A percentile compares a stretch with the other conserved stretches of the same genome.
Conservation (phyloP, 2,888 invertebrate genomes). For the Diarsia mendica region DNA sequence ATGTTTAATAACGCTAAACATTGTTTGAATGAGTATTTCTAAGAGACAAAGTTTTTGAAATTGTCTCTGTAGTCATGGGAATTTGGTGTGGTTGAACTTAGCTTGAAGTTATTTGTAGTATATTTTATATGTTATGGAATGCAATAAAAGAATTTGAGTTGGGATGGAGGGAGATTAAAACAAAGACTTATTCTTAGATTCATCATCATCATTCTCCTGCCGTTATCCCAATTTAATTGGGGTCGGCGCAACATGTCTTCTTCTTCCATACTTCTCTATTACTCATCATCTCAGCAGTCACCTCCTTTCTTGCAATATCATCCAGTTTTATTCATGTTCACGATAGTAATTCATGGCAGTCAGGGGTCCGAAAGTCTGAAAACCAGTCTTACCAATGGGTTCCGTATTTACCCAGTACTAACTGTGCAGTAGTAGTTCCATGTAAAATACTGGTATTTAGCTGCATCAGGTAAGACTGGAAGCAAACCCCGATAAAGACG, state of each 20-base stretch:
- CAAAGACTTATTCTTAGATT: not conserved
- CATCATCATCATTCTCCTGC: too few relatives aligned
- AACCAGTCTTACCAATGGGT: not conserved
- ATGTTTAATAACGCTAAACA: slow-evolving; percentile 40
- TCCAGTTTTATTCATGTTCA: too few relatives aligned
- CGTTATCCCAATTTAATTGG: too few relatives aligned
- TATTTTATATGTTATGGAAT: not conserved
- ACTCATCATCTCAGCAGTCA: too few relatives aligned
- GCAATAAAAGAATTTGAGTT: not conserved
- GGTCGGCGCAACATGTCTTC: too few relatives aligned
- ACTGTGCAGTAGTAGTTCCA: too few relatives aligned
- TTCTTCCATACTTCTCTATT: too few relatives aligned
- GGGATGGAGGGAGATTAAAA: not conserved
- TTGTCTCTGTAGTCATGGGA: slow-evolving; percentile 18
- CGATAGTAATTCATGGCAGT: too few relatives aligned
- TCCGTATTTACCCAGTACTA: not conserved
- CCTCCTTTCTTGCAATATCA: too few relatives aligned
- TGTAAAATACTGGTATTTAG: not conserved
- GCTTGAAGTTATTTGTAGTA: not conserved
- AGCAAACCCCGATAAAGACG: not conserved
- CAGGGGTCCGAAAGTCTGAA: not conserved
- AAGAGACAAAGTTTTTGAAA: slow-evolving; percentile 33
- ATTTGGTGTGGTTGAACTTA: slow-evolving; percentile 5
- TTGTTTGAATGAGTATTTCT: slow-evolving; percentile 35
- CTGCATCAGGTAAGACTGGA: not conserved